A percentile compares a stretch with the other conserved stretches of the same genome.
Conservation (phyloP, 2,888 invertebrate species). For the Heliconius aoede region DNA sequence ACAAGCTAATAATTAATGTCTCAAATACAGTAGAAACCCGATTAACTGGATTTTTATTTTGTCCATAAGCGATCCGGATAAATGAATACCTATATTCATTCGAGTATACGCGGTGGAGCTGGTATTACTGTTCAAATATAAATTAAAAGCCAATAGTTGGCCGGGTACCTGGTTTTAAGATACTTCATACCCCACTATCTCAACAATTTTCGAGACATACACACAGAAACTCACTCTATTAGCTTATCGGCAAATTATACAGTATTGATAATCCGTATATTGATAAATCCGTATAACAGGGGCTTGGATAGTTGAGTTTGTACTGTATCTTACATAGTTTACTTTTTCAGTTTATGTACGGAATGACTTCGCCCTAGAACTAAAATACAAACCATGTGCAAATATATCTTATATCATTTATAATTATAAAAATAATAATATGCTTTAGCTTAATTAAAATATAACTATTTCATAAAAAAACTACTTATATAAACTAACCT, state of each 20-base stretch:
- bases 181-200: no score
- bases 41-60: not conserved
- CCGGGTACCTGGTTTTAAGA: no score
- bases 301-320: not conserved
- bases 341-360: slow-evolving; percentile 9
- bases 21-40: not conserved
- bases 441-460: not conserved
- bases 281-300: not conserved
- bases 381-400: slow-evolving; percentile 23
- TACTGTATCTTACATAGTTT: not conserved
- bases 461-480: not conserved
- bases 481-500: no score
- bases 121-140: no score
- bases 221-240: no score
- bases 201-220: no score
- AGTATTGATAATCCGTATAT: not conserved
- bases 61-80: not conserved
- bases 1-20: not conserved
- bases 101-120: no score
- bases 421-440: not conserved
- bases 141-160: no score
- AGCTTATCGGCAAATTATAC: not conserved
- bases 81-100: not conserved
- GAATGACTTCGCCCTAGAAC: slow-evolving; percentile 26
- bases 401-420: slow-evolving; percentile 1